Base-by-base conservation (phyloP, 2,888 invertebrate species). In the Epicampocera succincta region DNA sequence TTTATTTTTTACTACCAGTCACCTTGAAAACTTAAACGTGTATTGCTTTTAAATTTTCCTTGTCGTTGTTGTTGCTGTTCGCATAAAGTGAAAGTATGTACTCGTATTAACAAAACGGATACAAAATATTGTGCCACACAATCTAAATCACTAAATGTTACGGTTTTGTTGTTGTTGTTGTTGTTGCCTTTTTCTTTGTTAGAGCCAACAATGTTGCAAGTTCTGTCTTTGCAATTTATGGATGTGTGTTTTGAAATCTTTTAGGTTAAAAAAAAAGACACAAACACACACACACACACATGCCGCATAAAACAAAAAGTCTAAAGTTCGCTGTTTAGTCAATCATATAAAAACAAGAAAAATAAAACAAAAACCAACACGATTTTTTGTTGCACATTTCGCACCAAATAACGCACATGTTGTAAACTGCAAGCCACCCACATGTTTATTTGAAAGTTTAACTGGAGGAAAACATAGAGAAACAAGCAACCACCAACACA, bases 21-120 rank as follows among this genome's bases (percentile, higher is more conserved):
- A 58, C 58, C 69, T 71, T 71, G 58, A 58, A 71, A 71, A 58
- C 48, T 48, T n/a, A 38, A 58, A 58, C 19, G 2, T 71, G 38
- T 69, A 21, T 38, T 69, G 33, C 56, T 58, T 5, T 5, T 19
- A 5, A 29, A 19, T n/a, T n/a, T n/a, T n/a, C n/a, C n/a, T n/a
- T 21, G 15, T 40, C 21, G 40, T 66, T 48, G 6, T 68, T 21
- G 58, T 61, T 69, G 44, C 19, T 46, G 58, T 71, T 11, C 12
- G 48, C 69, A 48, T 58, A 71, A 71, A 72, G 72, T 72, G 72
- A 72, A 72, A 72, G 72, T 72, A n/a, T n/a, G n/a, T n/a, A n/a
- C n/a, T n/a, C n/a, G n/a, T n/a, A 50, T 60, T 40, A 75, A 66
- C 66, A 66, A 56, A 74, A 74, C 65, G 40, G 17, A 38, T 56